Evolutionary conservation across 2,797 vertebrate species (phyloP), one percentile per base, ranked within the genome.

Genomic region (Megaceryle alcyon): DNA sequence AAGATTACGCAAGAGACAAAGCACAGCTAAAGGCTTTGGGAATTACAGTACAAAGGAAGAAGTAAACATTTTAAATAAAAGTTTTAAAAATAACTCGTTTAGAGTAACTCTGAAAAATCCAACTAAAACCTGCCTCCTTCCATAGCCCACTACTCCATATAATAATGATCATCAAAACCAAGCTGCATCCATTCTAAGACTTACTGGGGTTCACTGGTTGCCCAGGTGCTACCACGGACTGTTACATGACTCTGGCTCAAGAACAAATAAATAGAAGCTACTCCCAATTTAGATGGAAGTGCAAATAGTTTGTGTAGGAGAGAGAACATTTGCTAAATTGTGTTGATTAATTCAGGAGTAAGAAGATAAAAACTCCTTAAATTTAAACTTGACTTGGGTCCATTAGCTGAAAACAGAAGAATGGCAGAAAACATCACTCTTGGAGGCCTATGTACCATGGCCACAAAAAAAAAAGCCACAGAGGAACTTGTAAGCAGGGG

Each of bases 171-270:
- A 39, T 14, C 20, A 60, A 48, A 85, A 90, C 0, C 5, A 86
- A 35, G 31, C 43, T 1, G 1, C 8, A 12, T 6, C 7, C 19
- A 28, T 54, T 59, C 0, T 1, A 43, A 48, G 26, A 66, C 9
- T 72, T 20, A n/a, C 10, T 22, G n/a, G 14, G 3, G 4, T 66
- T 64, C 44, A 73, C 14, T 28, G 25, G 12, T 12, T 61, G 9
- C 44, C 46, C 60, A 53, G 23, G 19, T 78, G 20, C 35, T 65
- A 19, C 5, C 12, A 57, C 4, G 26, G 7, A 25, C 6, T 15
- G 2, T 35, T 59, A 29, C 4, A 79, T 25, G 18, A 54, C 46
- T 35, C 48, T 4, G 5, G 8, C 49, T 65, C 41, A 78, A 44
- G 39, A 82, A 13, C 8, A 73, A 76, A 64, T 20, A 78, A 46